Evolutionary conservation across 53 echinoderm and acorn worm genomes (phyloP), one percentile per base, ranked within the genome.

Genomic region (Stichopus horrens): DNA sequence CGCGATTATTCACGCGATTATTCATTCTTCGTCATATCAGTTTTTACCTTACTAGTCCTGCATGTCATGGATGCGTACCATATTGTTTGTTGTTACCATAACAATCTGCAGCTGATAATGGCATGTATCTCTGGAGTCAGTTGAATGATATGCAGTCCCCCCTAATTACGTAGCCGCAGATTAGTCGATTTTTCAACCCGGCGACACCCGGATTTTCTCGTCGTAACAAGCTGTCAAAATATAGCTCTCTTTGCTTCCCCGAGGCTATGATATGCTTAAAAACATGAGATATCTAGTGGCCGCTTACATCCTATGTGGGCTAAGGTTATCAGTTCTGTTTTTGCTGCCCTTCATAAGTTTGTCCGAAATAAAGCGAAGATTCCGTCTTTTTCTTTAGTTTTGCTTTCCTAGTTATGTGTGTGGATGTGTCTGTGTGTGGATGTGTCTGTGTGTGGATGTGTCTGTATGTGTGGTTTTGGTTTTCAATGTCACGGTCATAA

Each of bases 151-250:
- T 60, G 79, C 79, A 8, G 79, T 55, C 53, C 52, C 75, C 75
- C 55, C 55, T 80, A 80, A 80, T 80, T 80, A 80, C 80, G 80
- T n/a, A 10, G 80, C 80, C 21, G 80, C 56, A 55, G 80, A 53
- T 80, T 58, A 80, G 68, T 80, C 80, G 80, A 80, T 57, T 80
- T 80, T 58, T 53, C 55, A 53, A 55, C 56, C 56, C 80, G 80
- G 80, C 57, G 80, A 80, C 80, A 80, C 80, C 80, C 80, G 80
- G 80, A 80, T 80, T 80, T 80, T 58, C 80, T 80, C 58, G 80
- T 80, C 80, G 58, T 7, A 21, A 54, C 56, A 80, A 80, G 80
- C 80, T 80, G 80, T 80, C 80, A 80, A 57, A 80, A 80, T 80
- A 80, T 21, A 55, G 21, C 57, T 80, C 58, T 55, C 21, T 55